A percentile compares a stretch with the other conserved stretches of the same genome.
Conservation (phyloP, 2,113 vertebrate genomes). For the Dissostichus mawsoni region DNA sequence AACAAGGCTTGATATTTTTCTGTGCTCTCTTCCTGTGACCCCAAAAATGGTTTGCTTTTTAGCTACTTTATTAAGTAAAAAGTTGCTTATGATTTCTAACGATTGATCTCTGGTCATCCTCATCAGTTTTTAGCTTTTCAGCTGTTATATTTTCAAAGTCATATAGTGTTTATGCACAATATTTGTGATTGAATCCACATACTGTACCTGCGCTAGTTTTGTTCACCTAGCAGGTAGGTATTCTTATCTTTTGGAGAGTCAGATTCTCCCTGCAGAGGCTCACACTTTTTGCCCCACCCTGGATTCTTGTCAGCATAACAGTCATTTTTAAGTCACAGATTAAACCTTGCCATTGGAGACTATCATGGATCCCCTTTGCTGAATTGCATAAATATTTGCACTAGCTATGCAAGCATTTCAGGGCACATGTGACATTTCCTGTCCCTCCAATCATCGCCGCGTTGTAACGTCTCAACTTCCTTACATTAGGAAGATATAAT, state of each 20-base stretch:
- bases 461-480: conserved; percentile 47
- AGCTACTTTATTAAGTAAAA: conserved; percentile 37
- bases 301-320: conserved; percentile 66
- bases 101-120: conserved; percentile 16
- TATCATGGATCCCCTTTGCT: conserved; percentile 66
- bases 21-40: conserved; percentile 18
- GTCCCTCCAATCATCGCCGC: conserved; percentile 30
- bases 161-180: conserved; percentile 20
- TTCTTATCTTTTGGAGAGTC: conserved; percentile 29
- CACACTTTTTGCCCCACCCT: conserved; percentile 42
- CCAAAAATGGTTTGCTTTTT: conserved; percentile 27
- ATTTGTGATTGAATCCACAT: conserved; percentile 26
- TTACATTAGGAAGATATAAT: conserved; percentile 20
- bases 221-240: conserved; percentile 21
- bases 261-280: conserved; percentile 41
- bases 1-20: conserved; percentile 32
- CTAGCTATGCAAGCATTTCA: conserved; percentile 55
- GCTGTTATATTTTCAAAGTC: conserved; percentile 12
- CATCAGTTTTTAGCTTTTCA: conserved; percentile 45
- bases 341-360: conserved; percentile 57
- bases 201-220: conserved; percentile 18
- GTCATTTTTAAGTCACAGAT: conserved; percentile 63
- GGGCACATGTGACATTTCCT: conserved; percentile 60
- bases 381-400: conserved; percentile 64
- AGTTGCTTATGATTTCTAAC: conserved; percentile 38